Conservation (phyloP, 2,888 invertebrate genomes). For the Sphaeridia pumilis region DNA sequence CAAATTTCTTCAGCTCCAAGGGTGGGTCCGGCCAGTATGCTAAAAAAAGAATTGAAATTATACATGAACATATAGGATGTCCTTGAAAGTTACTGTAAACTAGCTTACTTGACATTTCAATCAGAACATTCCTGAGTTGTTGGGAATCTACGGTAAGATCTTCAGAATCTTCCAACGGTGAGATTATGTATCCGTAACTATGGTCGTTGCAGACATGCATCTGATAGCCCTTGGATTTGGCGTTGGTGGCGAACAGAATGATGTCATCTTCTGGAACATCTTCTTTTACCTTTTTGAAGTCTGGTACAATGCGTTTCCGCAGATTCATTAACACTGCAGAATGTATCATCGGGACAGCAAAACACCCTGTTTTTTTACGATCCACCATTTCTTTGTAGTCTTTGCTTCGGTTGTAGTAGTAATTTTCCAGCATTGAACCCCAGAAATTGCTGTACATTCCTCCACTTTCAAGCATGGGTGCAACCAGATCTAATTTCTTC, state of each 20-base stretch:
- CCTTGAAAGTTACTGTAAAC: constrained; percentile 46
- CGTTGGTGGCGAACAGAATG: constrained; percentile 77
- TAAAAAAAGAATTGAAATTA: too few relatives aligned
- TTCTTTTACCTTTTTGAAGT: constrained; percentile 44
- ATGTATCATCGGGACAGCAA: constrained; percentile 81
- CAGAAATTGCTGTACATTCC: constrained; percentile 87
- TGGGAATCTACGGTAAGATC: constrained; percentile 52
- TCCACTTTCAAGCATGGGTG: constrained; percentile 77
- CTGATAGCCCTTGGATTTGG: constrained; percentile 53
- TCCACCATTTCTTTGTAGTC: constrained; percentile 70
- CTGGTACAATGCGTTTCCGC: constrained; percentile 46
- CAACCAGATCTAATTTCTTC: constrained; percentile 54
- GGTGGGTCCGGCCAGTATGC: constrained; percentile 33
- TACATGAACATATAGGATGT: too few relatives aligned
- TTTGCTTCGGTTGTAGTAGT: constrained; percentile 70
- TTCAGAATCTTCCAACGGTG: constrained; percentile 63
- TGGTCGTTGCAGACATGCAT: constrained; percentile 70
- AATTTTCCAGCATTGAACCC: constrained; percentile 79
- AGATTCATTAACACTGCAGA: constrained; percentile 72
- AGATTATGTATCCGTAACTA: constrained; percentile 66
- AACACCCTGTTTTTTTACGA: constrained; percentile 54
- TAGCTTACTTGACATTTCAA: constrained; percentile 55
- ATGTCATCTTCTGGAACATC: constrained; percentile 80
- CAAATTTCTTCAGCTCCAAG: constrained; percentile 14
- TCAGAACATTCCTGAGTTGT: constrained; percentile 61